Evolutionary conservation across 2,113 vertebrate genomes (phyloP), one percentile per base, ranked within the genome.

Genomic region (Meles meles): DNA sequence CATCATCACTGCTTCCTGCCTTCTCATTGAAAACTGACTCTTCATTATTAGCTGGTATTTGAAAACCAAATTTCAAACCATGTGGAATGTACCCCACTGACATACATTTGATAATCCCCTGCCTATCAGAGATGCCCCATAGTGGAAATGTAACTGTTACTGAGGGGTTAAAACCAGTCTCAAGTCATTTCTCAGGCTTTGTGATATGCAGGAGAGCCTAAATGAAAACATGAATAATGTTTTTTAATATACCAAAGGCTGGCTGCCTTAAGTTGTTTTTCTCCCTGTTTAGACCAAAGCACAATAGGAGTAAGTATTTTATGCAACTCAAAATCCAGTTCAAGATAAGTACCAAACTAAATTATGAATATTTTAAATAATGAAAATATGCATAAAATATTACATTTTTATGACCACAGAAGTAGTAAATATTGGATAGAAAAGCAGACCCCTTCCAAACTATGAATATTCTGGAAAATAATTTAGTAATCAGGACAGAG

Each of bases 271-370:
- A 86, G 92, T 72, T 92, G 74, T 93, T 97, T 96, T 93, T 92
- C 77, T 91, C 85, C 34, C 15, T 80, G 44, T 80, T 84, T 87
- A 80, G 95, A 81, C 55, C 47, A 65, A 92, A 96, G 69, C 61
- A 90, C 71, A 95, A 47, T 47, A 96, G 10, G 31, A 25, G 3
- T 92, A 80, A 93, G 42, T 87, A 34, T 84, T 93, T 89, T 20
- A 57, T 37, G 23, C 15, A 90, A 94, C 94, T 96, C 83, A 96
- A 98, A 97, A 95, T 93, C n/a, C 27, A 90, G 90, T 96, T 97
- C 83, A 96, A 88, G 77, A 55, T 31, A 94, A 96, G 49, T 80
- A 76, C n/a, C 59, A 91, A 91, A 93, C 86, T 92, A 96, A 93
- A 96, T 76, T 89, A 94, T 89, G 25, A 96, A 82, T 87, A 76